Evolutionary conservation across 2,888 invertebrate genomes (phyloP).

Genomic region (Andrena fulva): DNA sequence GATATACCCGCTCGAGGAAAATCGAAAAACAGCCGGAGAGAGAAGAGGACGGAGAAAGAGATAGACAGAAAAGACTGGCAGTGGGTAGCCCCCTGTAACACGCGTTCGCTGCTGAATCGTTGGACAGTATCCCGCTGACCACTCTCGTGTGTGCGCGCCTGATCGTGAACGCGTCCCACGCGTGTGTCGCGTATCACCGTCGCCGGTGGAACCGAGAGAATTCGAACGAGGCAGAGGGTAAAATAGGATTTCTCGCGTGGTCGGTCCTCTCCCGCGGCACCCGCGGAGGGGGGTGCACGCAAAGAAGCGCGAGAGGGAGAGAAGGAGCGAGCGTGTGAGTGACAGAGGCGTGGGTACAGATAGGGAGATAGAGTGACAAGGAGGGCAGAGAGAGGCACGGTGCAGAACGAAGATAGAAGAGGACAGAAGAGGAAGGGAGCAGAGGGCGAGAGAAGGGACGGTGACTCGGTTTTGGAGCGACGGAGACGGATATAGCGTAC

Average conservation of each 20-base stretch:
- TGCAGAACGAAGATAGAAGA: conserved; percentile 9
- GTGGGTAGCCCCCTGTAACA: conserved; percentile 11
- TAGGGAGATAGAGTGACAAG: conserved; percentile 29
- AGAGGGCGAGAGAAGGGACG: conserved; percentile 28
- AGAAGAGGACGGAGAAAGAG: conserved; percentile 32
- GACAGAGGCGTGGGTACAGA: conserved; percentile 17
- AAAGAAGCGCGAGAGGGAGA: conserved; percentile 48
- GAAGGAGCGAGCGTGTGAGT: neutral
- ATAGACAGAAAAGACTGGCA: conserved; percentile 7
- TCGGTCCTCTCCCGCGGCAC: conserved; percentile 70
- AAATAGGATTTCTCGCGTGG: conserved; percentile 77
- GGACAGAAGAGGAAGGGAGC: conserved; percentile 14
- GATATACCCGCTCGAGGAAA: conserved; percentile 30
- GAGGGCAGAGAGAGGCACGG: conserved; percentile 32
- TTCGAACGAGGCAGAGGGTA: conserved; percentile 76
- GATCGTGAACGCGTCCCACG: conserved; percentile 65
- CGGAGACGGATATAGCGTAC: conserved; percentile 58
- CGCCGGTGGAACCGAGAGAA: conserved; percentile 78
- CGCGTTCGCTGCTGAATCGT: conserved; percentile 16
- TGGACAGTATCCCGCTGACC: neutral
- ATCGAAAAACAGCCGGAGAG: conserved; percentile 30
- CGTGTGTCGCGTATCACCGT: conserved; percentile 76
- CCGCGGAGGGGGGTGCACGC: conserved; percentile 65
- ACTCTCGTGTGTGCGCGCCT: conserved; percentile 50
- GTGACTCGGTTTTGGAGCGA: conserved; percentile 23